Evolutionary conservation across 2,113 vertebrate genomes (phyloP).

Genomic region (Arizona elegans): DNA sequence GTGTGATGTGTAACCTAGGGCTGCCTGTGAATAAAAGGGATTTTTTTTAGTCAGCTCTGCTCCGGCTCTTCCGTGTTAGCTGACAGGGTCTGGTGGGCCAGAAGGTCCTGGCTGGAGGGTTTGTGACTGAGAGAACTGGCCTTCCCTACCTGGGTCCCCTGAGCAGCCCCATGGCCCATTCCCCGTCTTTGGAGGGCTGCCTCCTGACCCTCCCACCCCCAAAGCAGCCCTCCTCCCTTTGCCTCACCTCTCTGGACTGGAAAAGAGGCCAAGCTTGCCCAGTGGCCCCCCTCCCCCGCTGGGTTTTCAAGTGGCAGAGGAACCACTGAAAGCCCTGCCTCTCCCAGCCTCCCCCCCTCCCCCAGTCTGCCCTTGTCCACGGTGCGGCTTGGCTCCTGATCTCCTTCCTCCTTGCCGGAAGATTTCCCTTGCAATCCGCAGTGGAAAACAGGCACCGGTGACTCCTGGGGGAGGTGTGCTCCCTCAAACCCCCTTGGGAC

Average conservation of each 20-base stretch:
- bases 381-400: too few relatives aligned
- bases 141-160: neutral
- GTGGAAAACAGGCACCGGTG: neutral
- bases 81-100: neutral
- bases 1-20: neutral
- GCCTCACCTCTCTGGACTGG: neutral
- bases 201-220: neutral
- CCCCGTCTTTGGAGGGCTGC: neutral
- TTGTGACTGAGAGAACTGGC: neutral
- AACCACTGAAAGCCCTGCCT: too few relatives aligned
- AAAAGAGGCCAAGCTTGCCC: neutral
- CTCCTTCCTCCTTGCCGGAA: neutral
- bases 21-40: neutral
- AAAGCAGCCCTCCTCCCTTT: neutral
- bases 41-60: neutral
- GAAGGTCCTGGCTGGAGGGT: neutral
- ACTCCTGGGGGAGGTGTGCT: neutral
- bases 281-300: too few relatives aligned
- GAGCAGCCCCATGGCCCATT: neutral
- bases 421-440: neutral
- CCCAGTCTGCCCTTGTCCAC: neutral
- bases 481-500: neutral
- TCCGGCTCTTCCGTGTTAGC: neutral
- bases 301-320: neutral
- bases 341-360: neutral